These are phyloP conservation scores for Elachura formosa DNA, from an alignment of 2,113 vertebrate genomes.

Conservation along the genomic window DNA sequence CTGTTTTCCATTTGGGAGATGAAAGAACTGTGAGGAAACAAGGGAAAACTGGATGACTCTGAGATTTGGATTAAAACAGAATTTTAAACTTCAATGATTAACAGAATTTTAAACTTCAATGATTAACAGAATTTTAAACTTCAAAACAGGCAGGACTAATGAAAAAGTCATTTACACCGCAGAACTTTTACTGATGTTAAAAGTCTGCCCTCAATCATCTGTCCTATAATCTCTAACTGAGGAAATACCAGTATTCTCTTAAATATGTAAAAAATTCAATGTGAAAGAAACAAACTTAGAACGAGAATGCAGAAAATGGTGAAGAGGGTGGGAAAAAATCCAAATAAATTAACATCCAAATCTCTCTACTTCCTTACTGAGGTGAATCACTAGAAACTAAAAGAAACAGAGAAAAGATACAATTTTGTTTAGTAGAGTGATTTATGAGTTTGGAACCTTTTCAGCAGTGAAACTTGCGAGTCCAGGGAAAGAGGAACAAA, in stretches of 20 bases:
- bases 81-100: conserved; percentile 1
- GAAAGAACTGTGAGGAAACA: not conserved
- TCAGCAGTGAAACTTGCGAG: not conserved
- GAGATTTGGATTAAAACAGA: not conserved
- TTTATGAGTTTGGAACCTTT: not conserved
- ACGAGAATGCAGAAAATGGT: not conserved
- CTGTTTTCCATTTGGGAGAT: not conserved
- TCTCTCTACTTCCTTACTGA: not conserved
- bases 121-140: not conserved
- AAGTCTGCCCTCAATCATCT: not conserved
- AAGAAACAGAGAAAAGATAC: not conserved
- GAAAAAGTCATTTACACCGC: not conserved
- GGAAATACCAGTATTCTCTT: not conserved
- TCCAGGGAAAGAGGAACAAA: not conserved
- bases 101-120: not conserved
- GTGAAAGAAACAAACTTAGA: not conserved
- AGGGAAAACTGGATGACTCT: not conserved
- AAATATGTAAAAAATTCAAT: not conserved
- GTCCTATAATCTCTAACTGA: not conserved
- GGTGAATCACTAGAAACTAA: not conserved
- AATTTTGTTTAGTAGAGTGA: not conserved
- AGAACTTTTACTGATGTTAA: not conserved
- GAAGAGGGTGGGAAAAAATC: not conserved
- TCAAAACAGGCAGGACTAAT: not conserved
- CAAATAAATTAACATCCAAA: not conserved